A percentile compares a stretch with the other conserved stretches of the same genome.
These are phyloP conservation scores for Dasypolia templi DNA, from an alignment of 2,888 invertebrate species.

Conservation along the genomic window DNA sequence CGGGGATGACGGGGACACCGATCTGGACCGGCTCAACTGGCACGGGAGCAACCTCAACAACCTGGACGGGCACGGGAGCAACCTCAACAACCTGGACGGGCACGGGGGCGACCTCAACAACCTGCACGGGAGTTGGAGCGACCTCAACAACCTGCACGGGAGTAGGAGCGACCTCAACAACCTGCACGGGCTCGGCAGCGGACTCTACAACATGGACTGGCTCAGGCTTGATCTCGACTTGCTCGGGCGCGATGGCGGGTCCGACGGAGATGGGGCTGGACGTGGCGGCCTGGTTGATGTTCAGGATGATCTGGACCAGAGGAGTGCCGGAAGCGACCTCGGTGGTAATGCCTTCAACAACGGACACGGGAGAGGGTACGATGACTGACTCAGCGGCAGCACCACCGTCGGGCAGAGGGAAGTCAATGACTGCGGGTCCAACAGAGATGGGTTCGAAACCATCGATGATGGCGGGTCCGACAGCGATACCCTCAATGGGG, in stretches of 20 bases:
- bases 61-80: slow-evolving; percentile 32
- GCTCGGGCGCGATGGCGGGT: slow-evolving; percentile 29
- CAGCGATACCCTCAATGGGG: slow-evolving; percentile 33
- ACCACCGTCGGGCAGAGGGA: slow-evolving; percentile 59
- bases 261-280: slow-evolving; percentile 43
- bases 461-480: slow-evolving; percentile 63
- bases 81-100: slow-evolving; percentile 47
- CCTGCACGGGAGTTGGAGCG: slow-evolving; percentile 22
- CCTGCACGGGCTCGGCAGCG: slow-evolving; percentile 36
- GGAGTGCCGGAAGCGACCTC: slow-evolving; percentile 59
- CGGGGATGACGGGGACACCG: slow-evolving; percentile 61
- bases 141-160: not conserved
- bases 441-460: slow-evolving; percentile 24
- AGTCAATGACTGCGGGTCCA: slow-evolving; percentile 66
- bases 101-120: slow-evolving; percentile 32
- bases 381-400: slow-evolving; percentile 24
- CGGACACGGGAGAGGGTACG: slow-evolving; percentile 17
- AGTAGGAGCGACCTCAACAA: slow-evolving; percentile 44
- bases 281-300: slow-evolving; percentile 60
- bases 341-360: slow-evolving; percentile 23
- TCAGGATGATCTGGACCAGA: slow-evolving; percentile 73
- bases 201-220: slow-evolving; percentile 49
- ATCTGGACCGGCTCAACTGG: slow-evolving; percentile 63
- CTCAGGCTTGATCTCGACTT: slow-evolving; percentile 23
- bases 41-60: slow-evolving; percentile 49